Evolutionary conservation across 2,888 invertebrate species (phyloP).

Genomic region (Pammene aurita): DNA sequence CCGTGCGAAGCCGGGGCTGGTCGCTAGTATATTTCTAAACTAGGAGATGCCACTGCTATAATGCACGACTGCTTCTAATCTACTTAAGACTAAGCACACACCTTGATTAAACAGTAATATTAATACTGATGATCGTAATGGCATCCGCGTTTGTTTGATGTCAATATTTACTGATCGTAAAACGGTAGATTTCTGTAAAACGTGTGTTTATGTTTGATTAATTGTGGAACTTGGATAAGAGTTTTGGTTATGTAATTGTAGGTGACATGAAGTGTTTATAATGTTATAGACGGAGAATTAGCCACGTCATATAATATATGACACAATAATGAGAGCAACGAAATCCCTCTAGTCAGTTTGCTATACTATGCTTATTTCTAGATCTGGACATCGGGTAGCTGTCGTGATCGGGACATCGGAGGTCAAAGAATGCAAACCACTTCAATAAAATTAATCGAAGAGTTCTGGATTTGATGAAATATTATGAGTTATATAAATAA

Average conservation of each 20-base stretch:
- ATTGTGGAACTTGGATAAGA: not conserved
- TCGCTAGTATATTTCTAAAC: not conserved
- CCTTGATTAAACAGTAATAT: not conserved
- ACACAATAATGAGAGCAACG: no score
- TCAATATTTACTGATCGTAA: conserved; percentile 14
- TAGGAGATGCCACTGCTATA: not conserved
- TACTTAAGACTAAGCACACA: conserved; percentile 9
- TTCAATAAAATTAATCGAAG: no score
- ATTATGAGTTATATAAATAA: no score
- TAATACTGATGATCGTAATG: not conserved
- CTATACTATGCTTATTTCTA: no score
- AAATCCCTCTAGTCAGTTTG: no score
- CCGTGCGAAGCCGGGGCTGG: no score
- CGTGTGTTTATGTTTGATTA: not conserved
- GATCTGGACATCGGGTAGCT: no score
- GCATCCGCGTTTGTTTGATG: not conserved
- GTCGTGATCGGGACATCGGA: no score
- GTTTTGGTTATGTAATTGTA: not conserved
- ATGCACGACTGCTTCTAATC: not conserved
- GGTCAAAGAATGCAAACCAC: no score
- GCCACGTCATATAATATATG: no score
- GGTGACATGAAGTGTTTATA: not conserved
- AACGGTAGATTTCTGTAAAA: conserved; percentile 3
- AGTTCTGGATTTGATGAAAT: no score
- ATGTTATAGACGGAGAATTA: no score